Evolutionary conservation across 1,140 invertebrate genomes (phyloP).

Genomic region (Andricus grossulariae): DNA sequence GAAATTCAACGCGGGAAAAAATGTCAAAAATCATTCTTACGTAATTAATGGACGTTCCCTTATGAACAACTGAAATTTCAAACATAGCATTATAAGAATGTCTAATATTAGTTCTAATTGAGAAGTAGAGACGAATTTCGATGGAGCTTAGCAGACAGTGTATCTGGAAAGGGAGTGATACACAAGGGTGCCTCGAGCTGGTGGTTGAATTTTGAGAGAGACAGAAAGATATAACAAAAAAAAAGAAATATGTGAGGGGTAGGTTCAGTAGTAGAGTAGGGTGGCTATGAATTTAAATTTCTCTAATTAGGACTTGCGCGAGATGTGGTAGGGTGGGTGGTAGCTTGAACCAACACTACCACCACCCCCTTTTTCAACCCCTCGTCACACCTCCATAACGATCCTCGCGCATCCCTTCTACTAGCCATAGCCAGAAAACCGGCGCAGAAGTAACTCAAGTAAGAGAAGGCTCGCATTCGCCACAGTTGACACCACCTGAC

Average conservation of each 20-base stretch:
- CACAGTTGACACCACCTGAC: constrained; percentile 74
- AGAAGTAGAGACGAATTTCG: constrained; percentile 44
- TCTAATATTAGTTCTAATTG: constrained; percentile 55
- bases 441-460: constrained; percentile 65
- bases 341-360: constrained; percentile 50
- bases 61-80: no score
- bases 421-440: constrained; percentile 60
- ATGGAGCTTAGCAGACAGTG: constrained; percentile 40
- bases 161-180: constrained; percentile 20
- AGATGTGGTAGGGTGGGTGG: constrained; percentile 61
- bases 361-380: constrained; percentile 51
- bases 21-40: no score
- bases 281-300: constrained; percentile 75
- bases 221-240: constrained; percentile 51
- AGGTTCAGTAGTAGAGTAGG: constrained; percentile 41
- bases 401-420: constrained; percentile 53
- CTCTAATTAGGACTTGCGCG: constrained; percentile 72
- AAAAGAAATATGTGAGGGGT: constrained; percentile 39
- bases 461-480: constrained; percentile 58
- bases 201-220: constrained; percentile 20
- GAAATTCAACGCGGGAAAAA: no score
- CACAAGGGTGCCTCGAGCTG: constrained; percentile 38
- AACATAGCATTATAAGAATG: background rate
- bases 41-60: no score
- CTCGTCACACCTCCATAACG: constrained; percentile 45